These are phyloP conservation scores for Tychaedon coryphoeus DNA, from an alignment of 2,113 vertebrate species.

Conservation along the genomic window DNA sequence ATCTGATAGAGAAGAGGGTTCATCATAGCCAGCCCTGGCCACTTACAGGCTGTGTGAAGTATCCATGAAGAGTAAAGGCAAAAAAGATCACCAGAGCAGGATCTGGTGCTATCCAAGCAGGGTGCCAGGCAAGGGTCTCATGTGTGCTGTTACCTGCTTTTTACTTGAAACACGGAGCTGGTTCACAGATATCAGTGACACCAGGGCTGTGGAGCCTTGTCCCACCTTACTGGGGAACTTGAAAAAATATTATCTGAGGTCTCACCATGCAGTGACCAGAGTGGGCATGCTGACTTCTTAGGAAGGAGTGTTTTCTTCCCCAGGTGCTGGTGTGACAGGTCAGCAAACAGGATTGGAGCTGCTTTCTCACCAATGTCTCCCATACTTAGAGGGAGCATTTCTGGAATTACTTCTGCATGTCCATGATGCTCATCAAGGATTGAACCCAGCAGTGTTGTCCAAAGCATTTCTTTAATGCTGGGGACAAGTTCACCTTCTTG, in stretches of 20 bases:
- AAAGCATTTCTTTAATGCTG: neutral
- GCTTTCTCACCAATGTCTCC: neutral
- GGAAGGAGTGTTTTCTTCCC: neutral
- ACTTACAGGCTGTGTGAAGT: neutral
- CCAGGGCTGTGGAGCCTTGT: neutral
- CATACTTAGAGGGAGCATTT: neutral
- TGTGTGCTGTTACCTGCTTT: accelerated
- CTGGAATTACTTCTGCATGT: neutral
- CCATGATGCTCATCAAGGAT: neutral
- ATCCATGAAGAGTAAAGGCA: neutral
- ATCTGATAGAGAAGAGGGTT: neutral
- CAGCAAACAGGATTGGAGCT: neutral
- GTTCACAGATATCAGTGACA: neutral
- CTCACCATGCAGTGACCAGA: neutral
- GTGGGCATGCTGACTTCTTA: neutral
- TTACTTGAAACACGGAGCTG: neutral
- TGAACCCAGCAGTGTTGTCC: neutral
- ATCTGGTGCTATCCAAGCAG: neutral
- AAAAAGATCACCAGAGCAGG: neutral
- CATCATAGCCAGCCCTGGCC: neutral
- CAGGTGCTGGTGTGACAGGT: neutral
- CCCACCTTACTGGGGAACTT: neutral
- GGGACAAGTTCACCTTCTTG: neutral
- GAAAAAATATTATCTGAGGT: neutral
- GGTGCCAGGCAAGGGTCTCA: neutral